phyloP scores from a whole-genome alignment of 1,140 invertebrate genomes.

The Mycetomoellerius zeteki region DNA sequence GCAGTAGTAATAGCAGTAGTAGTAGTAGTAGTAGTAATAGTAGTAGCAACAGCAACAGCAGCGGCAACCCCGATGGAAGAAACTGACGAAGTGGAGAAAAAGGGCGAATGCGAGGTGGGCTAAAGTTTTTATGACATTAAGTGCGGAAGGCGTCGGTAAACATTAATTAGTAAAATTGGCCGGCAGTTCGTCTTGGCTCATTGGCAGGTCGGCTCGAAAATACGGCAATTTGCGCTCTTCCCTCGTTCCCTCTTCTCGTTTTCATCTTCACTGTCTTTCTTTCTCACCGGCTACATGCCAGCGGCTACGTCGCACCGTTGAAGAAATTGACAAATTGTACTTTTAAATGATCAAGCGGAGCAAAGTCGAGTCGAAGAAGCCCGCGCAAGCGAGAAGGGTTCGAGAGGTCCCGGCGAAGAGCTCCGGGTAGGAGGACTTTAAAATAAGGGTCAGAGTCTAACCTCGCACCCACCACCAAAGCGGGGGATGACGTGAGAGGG shows the following conservation, averaged over 20 bases:
- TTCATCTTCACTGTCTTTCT: background rate
- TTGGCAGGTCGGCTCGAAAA: slow-evolving; percentile 71
- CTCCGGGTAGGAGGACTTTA: slow-evolving; percentile 68
- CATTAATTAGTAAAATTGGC: slow-evolving; percentile 76
- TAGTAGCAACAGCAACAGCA: background rate
- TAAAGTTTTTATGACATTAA: slow-evolving; percentile 26
- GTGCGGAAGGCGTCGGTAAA: slow-evolving; percentile 43
- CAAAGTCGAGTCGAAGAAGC: slow-evolving; percentile 46
- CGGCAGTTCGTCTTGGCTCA: slow-evolving; percentile 70
- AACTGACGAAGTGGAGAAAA: slow-evolving; percentile 17
- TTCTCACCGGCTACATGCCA: slow-evolving; percentile 57
- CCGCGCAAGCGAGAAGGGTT: slow-evolving; percentile 49
- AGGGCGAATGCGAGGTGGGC: background rate
- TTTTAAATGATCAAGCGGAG: slow-evolving; percentile 75
- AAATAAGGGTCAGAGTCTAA: slow-evolving; percentile 75
- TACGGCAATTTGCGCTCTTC: slow-evolving; percentile 66
- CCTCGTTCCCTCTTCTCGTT: background rate
- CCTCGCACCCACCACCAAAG: slow-evolving; percentile 16
- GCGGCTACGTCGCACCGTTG: slow-evolving; percentile 57
- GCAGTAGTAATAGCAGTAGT: background rate
- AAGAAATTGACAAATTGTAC: slow-evolving; percentile 79
- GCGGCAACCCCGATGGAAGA: slow-evolving; percentile 11
- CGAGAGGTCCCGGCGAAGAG: slow-evolving; percentile 40
- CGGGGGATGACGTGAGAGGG: background rate
- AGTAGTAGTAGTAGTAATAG: background rate